Evolutionary conservation across 2,888 invertebrate genomes (phyloP), one percentile per base, ranked within the genome.

Genomic region (Spatulosminthurus flaviceps): DNA sequence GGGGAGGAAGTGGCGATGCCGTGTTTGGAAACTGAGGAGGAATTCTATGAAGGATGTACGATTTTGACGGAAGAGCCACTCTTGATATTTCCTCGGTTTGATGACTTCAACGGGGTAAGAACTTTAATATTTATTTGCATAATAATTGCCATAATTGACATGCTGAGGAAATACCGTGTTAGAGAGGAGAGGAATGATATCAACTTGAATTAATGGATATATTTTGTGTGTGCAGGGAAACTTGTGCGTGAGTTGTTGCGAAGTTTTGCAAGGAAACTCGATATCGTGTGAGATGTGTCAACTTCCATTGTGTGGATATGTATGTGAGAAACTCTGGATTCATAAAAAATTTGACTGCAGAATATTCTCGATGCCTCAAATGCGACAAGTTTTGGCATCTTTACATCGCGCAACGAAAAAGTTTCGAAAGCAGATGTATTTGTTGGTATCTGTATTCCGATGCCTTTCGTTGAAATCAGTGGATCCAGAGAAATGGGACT

Each of bases 1-100:
- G 4, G 4, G 34, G 34, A 9, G 9, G 34, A 34, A 34, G 34
- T 34, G 34, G 34, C 4, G 34, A 34, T 51, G 16, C 51, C 51
- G 16, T 51, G 51, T 61, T 24, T 75, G 29, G 26, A 75, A 34
- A 41, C 41, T 21, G 5, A 13, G n/a, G 75, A 75, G 19, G 34
- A n/a, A 28, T n/a, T 75, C n/a, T 29, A 26, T 11, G 75, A 75
- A 64, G 75, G 75, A 4, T 19, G 24, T 19, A 64, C 29, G 21
- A 64, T 75, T n/a, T 28, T 75, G 75, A 64, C 75, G 51, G 75
- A 75, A 24, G 64, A 75, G 7, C 21, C 64, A 0, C 34, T 75
- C 19, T 64, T 64, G 1, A 51, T 28, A 2, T 75, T 75, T n/a
- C 75, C 75, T 11, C 42, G 75, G 24, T 75, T 75, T 41, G 75